Base-by-base conservation (phyloP, 1,140 invertebrate genomes). In the Drosophila tsacasi region DNA sequence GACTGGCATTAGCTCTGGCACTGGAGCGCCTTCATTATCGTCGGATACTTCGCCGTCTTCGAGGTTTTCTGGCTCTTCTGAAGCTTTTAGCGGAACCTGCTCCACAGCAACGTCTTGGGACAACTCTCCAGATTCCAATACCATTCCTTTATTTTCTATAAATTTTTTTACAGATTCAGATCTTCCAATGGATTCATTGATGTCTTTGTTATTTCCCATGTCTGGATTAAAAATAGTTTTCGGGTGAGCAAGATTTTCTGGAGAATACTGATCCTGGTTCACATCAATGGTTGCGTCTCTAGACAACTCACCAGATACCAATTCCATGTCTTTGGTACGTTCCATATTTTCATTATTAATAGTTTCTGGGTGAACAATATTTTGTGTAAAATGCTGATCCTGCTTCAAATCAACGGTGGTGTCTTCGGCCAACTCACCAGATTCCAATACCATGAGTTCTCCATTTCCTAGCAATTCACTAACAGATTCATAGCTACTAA, bases 41-140 rank as follows among this genome's bases (percentile, higher is more conserved):
- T 21, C 37, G 1, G 37, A 30, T 13, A 85, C 61, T 32, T 86
- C 83, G 1, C 83, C 83, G 30, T 86, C 83, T 54, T 86, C 83
- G 27, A 75, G 30, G 21, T 66, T 75, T 2, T 3, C 6, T 1
- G 27, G 5, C 21, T 21, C 21, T 15, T 17, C 13, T 5, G 12
- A 10, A 25, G 12, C 50, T 32, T 23, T 37, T 37, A 13, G 4
- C 10, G 1, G 7, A 6, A 19, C n/a, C 2, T n/a, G 39, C n/a
- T 46, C 4, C 13, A 17, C 17, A 12, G 37, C 21, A 17, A 9
- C 13, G 10, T 58, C 27, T 21, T 27, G 5, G 19, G 21, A 21
- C n/a, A 62, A 37, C n/a, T 67, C 25, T 17, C 35, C 50, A 40
- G 50, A 64, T 17, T 58, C 50, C 12, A 63, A 39, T 21, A 21